Base-by-base conservation (phyloP, 2,113 vertebrate genomes). In the Jacana jacana region DNA sequence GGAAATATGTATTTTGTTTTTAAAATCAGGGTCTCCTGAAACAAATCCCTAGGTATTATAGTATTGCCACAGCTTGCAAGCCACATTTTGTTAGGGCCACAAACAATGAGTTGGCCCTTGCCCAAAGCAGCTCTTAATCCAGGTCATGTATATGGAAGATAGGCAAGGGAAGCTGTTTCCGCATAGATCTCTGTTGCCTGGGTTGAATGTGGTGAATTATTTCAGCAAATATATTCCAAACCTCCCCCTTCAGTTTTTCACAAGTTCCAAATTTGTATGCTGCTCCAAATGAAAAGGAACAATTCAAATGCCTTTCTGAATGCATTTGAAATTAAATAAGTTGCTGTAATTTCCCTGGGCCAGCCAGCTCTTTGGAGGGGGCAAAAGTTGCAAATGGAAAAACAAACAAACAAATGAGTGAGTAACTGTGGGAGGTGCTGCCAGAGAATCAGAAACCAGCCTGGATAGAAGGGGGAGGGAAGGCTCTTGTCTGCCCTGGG, bases 301-400 rank as follows among this genome's bases (percentile, higher is more conserved):
- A 83, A 93, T 89, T 94, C 61, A 91, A 95, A 78, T 88, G 76
- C 68, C 60, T 91, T 83, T 93, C 60, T 90, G 80, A 83, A 86
- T 93, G 60, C 80, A 61, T 78, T 71, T 81, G 82, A 78, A 95
- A 95, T 93, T 1, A 93, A 96, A 27, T 88, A 94, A 96, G 33
- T 95, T 91, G 40, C 88, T 91, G 76, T 90, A 37, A 71, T 91
- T 95, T 94, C 60, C 58, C 64, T 78, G 72, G 83, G 76, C 76
- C 88, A 78, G 57, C 20, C 65, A 93, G 76, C 37, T 88, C 79
- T 91, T 91, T 91, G 69, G 77, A 96, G 92, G 82, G 91, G 85
- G 65, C 82, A 84, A 83, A 86, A 91, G 76, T 93, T 96, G 55
- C 79, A 96, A 95, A 86, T 88, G 91, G 93, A 91, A 93, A 96